Evolutionary conservation across 2,888 invertebrate genomes (phyloP), one percentile per base, ranked within the genome.

Genomic region (Ochlodes sylvanus): DNA sequence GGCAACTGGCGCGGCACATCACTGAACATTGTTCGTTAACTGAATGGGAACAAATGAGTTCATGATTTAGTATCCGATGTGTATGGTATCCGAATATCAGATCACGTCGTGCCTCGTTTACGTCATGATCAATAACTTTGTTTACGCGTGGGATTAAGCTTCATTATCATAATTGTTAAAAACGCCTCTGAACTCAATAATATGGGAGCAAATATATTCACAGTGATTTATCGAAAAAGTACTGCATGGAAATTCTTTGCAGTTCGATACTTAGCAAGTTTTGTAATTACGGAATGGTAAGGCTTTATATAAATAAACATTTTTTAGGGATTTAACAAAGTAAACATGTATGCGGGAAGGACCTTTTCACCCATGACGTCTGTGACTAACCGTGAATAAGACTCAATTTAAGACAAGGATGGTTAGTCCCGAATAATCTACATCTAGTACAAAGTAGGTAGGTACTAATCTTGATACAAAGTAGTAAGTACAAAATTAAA

Each of bases 1-100:
- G 73, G 74, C 77, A 77, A 77, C 50, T 15, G 15, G 74, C 77
- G 77, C 76, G 1, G 77, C 72, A 77, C 81, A 79, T 87, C 86
- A 87, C 77, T 82, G 82, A 78, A 79, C 79, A 83, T 82, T 84
- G 85, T 88, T 83, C 83, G 86, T 82, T 83, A 83, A 85, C 85
- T 87, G 86, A 88, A 89, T 87, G 81, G 85, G 79, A 83, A 88
- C 85, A 88, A 90, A 91, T 89, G 88, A 89, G 87, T 85, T 79
- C 84, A 83, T 87, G 84, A 89, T 89, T 87, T 85, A 85, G 85
- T 79, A 78, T 77, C 79, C 80, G 81, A 79, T 84, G 83, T 83
- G 82, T 83, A 81, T 84, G 79, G 77, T 78, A 81, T 84, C 81
- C 79, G 83, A 82, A 85, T 86, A 84, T 83, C 80, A 77, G 80